Percentiles rank a stretch among this genome's conserved stretches.
These are phyloP conservation scores for Mormoops blainvillei DNA, from an alignment of 2,113 vertebrate species.

Conservation along the genomic window DNA sequence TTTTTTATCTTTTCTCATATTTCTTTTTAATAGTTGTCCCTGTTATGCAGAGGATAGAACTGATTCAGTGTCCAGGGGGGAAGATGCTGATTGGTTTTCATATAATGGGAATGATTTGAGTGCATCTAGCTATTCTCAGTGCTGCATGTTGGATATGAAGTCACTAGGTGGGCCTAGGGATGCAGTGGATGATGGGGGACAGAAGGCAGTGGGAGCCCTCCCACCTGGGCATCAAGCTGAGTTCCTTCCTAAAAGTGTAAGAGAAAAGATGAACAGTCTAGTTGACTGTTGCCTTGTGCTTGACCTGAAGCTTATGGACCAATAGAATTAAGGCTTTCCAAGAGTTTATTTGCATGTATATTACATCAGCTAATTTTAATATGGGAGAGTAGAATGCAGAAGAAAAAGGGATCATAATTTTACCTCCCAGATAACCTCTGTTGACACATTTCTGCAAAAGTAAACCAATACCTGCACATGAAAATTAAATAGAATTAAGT, in stretches of 20 bases:
- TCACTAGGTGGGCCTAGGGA: background rate
- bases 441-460: background rate
- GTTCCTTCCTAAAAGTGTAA: background rate
- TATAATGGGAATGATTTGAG: background rate
- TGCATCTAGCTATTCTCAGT: background rate
- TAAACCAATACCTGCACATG: background rate
- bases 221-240: background rate
- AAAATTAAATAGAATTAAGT: slow-evolving; percentile 9
- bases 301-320: background rate
- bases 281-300: background rate
- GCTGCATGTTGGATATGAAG: background rate
- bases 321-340: background rate
- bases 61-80: background rate
- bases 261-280: background rate
- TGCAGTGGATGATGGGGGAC: background rate
- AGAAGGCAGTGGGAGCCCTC: background rate
- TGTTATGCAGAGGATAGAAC: background rate
- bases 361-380: background rate
- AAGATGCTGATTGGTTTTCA: slow-evolving; percentile 3
- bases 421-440: background rate
- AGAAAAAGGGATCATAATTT: background rate
- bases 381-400: background rate
- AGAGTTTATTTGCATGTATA: slow-evolving; percentile 11
- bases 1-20: background rate
- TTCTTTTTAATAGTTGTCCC: slow-evolving; percentile 5